phyloP scores from a whole-genome alignment of 2,113 vertebrate genomes.

The Phalacrocorax aristotelis region DNA sequence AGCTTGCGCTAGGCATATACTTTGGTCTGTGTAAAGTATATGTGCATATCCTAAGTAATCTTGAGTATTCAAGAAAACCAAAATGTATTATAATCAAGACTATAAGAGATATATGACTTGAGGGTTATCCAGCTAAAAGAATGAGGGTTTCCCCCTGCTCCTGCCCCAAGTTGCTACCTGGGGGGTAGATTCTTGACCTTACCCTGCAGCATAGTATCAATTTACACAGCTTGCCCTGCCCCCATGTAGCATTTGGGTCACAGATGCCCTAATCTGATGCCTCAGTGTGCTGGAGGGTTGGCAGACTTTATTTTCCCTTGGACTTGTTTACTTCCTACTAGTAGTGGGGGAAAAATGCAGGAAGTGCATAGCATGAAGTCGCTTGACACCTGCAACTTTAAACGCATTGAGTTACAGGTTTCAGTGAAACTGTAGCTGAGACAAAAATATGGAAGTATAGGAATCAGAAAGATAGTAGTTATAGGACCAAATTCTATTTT shows the following conservation, averaged over 20 bases:
- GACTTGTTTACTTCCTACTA: not conserved
- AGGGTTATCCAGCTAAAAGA: not conserved
- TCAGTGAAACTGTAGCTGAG: not conserved
- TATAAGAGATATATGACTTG: not conserved
- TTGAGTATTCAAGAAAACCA: not conserved
- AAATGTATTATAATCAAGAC: not conserved
- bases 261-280: not conserved
- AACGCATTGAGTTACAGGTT: not conserved
- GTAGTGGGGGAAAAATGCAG: not conserved
- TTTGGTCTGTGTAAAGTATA: not conserved
- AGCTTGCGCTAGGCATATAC: not conserved
- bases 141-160: not conserved
- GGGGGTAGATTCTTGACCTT: not conserved
- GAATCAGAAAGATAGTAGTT: not conserved
- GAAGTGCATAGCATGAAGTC: not conserved
- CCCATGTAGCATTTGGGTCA: not conserved
- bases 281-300: not conserved
- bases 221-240: not conserved
- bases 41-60: not conserved
- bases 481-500: not conserved
- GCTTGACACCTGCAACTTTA: not conserved
- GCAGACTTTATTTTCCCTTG: not conserved
- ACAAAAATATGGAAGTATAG: not conserved
- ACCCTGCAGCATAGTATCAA: not conserved
- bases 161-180: not conserved